Conservation (phyloP, 2,888 invertebrate species). For the Opisthograptis luteolata region DNA sequence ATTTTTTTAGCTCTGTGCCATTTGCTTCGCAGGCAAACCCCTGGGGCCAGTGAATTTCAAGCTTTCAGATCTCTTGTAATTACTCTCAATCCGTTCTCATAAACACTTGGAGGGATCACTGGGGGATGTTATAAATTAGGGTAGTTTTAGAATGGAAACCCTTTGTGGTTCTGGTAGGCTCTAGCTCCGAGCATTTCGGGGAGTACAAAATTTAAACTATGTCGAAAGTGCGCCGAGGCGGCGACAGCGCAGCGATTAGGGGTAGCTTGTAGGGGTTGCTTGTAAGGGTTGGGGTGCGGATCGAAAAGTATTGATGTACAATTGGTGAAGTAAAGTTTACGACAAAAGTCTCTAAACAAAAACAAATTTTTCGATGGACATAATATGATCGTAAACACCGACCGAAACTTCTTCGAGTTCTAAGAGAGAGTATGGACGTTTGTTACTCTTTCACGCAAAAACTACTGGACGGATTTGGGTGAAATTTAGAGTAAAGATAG, state of each 20-base stretch:
- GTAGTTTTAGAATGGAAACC: conserved; percentile 23
- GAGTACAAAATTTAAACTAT: conserved; percentile 9
- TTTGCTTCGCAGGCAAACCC: background rate
- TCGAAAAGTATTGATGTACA: conserved; percentile 7
- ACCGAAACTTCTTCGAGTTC: too few relatives aligned
- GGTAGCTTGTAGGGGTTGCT: conserved; percentile 2
- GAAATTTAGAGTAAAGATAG: too few relatives aligned
- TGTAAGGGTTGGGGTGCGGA: background rate
- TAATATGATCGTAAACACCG: too few relatives aligned
- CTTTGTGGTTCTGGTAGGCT: conserved; percentile 12
- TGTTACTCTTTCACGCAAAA: too few relatives aligned
- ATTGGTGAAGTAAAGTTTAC: conserved; percentile 6
- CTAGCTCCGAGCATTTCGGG: background rate
- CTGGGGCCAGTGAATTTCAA: background rate
- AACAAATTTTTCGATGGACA: too few relatives aligned
- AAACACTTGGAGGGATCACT: conserved; percentile 15
- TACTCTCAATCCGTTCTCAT: conserved; percentile 21
- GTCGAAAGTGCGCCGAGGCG: conserved; percentile 13
- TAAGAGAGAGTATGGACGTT: too few relatives aligned
- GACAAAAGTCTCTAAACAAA: too few relatives aligned
- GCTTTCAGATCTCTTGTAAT: conserved; percentile 10
- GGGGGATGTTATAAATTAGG: conserved; percentile 24
- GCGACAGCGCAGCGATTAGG: conserved; percentile 12
- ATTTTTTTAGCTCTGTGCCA: too few relatives aligned
- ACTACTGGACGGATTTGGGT: too few relatives aligned